Conservation (phyloP, 2,888 invertebrate genomes). For the Heliconius cydno region DNA sequence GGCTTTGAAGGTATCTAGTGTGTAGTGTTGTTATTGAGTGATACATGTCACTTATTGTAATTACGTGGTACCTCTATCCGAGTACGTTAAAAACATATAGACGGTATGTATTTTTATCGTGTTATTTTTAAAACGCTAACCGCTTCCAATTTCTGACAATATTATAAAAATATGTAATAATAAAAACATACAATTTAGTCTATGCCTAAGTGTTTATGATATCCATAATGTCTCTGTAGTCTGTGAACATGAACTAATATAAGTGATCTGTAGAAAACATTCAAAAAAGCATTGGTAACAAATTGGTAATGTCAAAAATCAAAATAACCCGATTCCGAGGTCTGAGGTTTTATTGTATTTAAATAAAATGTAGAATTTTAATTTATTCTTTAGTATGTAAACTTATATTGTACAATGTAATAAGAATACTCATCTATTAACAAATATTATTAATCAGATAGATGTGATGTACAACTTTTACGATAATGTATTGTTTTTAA, state of each 20-base stretch:
- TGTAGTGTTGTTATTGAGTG: too few relatives aligned
- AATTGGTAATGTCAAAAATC: not conserved
- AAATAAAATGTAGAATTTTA: constrained; percentile 4
- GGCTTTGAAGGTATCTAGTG: too few relatives aligned
- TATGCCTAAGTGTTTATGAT: not conserved
- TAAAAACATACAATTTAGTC: not conserved
- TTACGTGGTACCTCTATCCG: too few relatives aligned
- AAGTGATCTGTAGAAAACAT: not conserved
- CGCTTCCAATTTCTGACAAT: too few relatives aligned
- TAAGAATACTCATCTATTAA: constrained; percentile 1
- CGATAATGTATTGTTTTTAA: constrained; percentile 1
- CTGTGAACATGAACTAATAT: not conserved
- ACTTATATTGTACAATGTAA: not conserved
- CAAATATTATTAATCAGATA: not conserved
- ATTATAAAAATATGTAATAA: not conserved
- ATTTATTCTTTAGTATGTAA: not conserved
- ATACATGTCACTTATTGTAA: too few relatives aligned
- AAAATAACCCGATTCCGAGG: not conserved
- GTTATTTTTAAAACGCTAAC: too few relatives aligned
- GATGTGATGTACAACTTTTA: constrained; percentile 3
- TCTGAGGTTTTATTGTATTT: not conserved
- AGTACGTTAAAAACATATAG: too few relatives aligned
- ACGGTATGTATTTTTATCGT: too few relatives aligned
- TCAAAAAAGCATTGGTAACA: too few relatives aligned
- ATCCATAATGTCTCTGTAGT: not conserved